phyloP scores from a whole-genome alignment of 2,888 invertebrate species.

The Drosophila melanocephala region DNA sequence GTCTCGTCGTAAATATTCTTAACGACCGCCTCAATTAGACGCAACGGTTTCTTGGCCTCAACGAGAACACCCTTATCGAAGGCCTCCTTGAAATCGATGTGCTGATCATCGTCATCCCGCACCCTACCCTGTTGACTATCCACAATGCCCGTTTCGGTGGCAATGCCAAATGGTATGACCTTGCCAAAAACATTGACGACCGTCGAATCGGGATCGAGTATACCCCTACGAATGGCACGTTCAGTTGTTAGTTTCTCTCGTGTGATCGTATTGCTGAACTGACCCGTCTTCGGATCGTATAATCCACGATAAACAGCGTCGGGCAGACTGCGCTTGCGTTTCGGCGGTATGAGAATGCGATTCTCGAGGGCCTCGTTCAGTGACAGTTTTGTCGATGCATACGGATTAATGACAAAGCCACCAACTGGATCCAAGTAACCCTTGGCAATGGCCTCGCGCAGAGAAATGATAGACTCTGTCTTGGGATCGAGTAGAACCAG shows the following conservation, averaged over 20 bases:
- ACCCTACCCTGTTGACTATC: constrained; percentile 91
- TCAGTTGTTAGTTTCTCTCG: constrained; percentile 92
- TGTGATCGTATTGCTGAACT: constrained; percentile 92
- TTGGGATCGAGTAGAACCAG: constrained; percentile 92
- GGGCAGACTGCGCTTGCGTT: constrained; percentile 92
- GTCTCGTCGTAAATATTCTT: constrained; percentile 92
- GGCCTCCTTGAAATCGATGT: constrained; percentile 93
- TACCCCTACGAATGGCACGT: constrained; percentile 93
- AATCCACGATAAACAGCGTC: constrained; percentile 97
- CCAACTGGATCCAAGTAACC: constrained; percentile 92
- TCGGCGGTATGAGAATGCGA: constrained; percentile 92
- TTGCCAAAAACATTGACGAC: constrained; percentile 93
- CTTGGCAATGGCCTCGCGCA: constrained; percentile 91
- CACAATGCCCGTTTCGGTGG: constrained; percentile 91
- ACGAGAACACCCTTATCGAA: constrained; percentile 93
- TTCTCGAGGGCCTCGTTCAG: constrained; percentile 94
- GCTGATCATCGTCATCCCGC: constrained; percentile 87
- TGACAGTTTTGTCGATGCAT: constrained; percentile 90
- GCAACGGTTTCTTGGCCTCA: constrained; percentile 93
- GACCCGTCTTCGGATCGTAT: constrained; percentile 93
- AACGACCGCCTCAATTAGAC: constrained; percentile 92
- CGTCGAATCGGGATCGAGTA: constrained; percentile 94
- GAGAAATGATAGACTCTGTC: constrained; percentile 91
- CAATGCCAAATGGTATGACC: constrained; percentile 93
- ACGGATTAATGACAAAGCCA: constrained; percentile 92